These are phyloP conservation scores for Seriola dumerili DNA, from an alignment of 2,113 vertebrate genomes.

Conservation along the genomic window DNA sequence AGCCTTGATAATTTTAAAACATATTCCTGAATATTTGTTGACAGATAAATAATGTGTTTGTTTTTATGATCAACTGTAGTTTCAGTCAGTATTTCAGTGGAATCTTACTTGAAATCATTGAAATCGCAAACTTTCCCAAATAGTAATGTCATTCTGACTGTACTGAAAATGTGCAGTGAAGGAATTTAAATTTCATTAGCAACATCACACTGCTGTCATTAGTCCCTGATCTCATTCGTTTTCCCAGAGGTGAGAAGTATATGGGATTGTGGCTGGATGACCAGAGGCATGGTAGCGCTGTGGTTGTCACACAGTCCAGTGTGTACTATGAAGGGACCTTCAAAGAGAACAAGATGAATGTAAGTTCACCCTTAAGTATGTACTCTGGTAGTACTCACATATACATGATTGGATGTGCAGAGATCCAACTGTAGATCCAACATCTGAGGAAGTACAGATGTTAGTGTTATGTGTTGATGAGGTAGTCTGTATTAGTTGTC, in stretches of 20 bases:
- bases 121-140: neutral
- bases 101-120: neutral
- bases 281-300: slow-evolving; percentile 89
- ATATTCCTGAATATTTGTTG: neutral
- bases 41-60: neutral
- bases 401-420: neutral
- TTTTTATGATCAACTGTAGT: neutral
- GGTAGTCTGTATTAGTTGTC: neutral
- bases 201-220: neutral
- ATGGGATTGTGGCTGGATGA: slow-evolving; percentile 98
- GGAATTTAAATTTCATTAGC: neutral
- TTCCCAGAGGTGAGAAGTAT: slow-evolving; percentile 94
- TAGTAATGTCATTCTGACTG: too few species aligned
- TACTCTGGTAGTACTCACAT: neutral
- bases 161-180: neutral
- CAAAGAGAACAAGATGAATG: slow-evolving; percentile 95
- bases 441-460: neutral
- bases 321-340: slow-evolving; percentile 95
- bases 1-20: neutral
- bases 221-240: neutral
- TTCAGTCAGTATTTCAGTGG: neutral
- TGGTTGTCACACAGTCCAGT: slow-evolving; percentile 94
- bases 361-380: slow-evolving; percentile 78
- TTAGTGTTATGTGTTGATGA: neutral
- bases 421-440: neutral